Evolutionary conservation across 2,888 invertebrate species (phyloP), one percentile per base, ranked within the genome.

Genomic region (Cinara cedri): DNA sequence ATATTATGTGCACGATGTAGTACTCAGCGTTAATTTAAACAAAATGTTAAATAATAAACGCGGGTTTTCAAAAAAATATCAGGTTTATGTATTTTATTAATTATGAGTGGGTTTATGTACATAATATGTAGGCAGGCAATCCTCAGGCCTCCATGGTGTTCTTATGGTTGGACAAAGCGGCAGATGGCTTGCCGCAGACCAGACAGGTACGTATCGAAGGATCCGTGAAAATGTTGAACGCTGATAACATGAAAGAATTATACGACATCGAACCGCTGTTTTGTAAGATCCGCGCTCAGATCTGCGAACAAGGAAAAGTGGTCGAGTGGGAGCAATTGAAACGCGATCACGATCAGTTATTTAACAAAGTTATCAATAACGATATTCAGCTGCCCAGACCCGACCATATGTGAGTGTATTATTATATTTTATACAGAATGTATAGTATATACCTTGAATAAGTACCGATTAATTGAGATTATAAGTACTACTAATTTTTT

Each of bases 171-270:
- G 44, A 34, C 26, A 55, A 54, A 57, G 51, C 63, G 14, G 51
- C 70, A 24, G 21, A 65, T 4, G n/a, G 44, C 6, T 63, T 9
- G n/a, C 54, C 55, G 3, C 71, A 54, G 42, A 65, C 71, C 21
- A 81, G 81, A 13, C 82, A 88, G 88, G 86, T 87, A 8, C 84
- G 88, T 82, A 84, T 88, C 21, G 87, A 87, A 82, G 88, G 88
- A 13, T 82, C 80, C 1, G 84, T 87, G 19, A 83, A 85, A 54
- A 84, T 85, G 81, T 83, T 88, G 62, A 82, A 84, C 1, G 82
- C 82, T 54, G 83, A 85, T 3, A 84, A 85, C 24, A 85, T 83
- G 81, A 83, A 83, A 62, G 84, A 86, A 49, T 74, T 87, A 42
- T 88, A 87, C 82, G 85, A 88, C 9, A 84, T 83, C n/a, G 87